Evolutionary conservation across 2,797 vertebrate species (phyloP), one percentile per base, ranked within the genome.

Genomic region (Prunella strophiata): DNA sequence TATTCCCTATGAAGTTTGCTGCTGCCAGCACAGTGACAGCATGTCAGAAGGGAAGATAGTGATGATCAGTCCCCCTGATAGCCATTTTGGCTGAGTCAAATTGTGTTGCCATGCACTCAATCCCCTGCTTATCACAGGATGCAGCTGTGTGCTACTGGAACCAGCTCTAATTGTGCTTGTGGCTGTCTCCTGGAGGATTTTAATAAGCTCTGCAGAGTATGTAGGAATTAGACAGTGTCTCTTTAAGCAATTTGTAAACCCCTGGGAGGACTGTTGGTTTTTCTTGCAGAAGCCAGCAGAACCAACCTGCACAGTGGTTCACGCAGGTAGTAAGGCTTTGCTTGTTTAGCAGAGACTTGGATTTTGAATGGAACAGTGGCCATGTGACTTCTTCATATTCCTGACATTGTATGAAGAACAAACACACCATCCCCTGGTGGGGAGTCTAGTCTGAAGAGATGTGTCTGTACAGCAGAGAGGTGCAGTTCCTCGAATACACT

Each of bases 111-210:
- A 23, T 38, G 70, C 71, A 0, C 91, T 93, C 85, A 59, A 26
- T 94, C 71, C 76, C 72, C 70, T 74, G 75, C 95, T 94, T 95
- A 93, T 95, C 94, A 52, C 62, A 68, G 77, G 68, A 52, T 91
- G 92, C 89, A 95, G 85, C 93, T 96, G 92, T 83, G 88, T 85
- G 77, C 84, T 83, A 14, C 95, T 97, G 88, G 80, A 94, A 90
- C 65, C 62, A 74, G 70, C 59, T 76, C 80, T 91, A 73, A 85
- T 75, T 93, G 88, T 91, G 92, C 71, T 63, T 71, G 61, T 91
- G 94, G 47, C 91, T 88, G 70, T 83, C 91, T 96, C 88, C 59
- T 71, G 89, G 54, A 85, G 89, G 89, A 77, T 95, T 97, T 92
- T 85, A 93, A 86, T 91, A 95, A 88, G 73, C 79, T 80, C 76